Conservation (phyloP, 2,888 invertebrate genomes). For the Saturnia pavonia region DNA sequence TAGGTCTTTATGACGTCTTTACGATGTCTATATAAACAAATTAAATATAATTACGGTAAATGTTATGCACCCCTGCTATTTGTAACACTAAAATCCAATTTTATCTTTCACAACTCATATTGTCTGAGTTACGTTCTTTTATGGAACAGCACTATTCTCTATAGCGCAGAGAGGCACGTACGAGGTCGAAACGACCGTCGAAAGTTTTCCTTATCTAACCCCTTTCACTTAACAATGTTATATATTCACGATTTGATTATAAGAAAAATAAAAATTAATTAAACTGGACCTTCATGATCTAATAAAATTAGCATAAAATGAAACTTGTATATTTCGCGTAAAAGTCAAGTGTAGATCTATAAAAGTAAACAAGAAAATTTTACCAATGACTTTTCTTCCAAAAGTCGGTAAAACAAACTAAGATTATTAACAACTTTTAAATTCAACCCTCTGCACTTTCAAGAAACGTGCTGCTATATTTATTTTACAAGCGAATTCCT, state of each 20-base stretch:
- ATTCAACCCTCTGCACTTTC: slow-evolving; percentile 44
- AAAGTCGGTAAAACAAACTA: slow-evolving; percentile 15
- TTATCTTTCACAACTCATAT: too few species aligned
- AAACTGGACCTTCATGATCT: background rate
- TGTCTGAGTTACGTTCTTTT: too few species aligned
- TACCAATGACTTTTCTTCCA: background rate
- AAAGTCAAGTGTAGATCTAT: background rate
- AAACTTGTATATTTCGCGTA: background rate
- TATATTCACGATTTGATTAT: background rate
- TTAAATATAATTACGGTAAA: too few species aligned
- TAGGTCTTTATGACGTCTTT: background rate
- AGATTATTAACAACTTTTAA: slow-evolving; percentile 40
- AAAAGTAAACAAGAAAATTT: background rate
- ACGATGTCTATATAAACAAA: too few species aligned
- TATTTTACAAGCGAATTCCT: slow-evolving; percentile 60
- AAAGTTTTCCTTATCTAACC: background rate
- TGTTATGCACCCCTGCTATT: too few species aligned
- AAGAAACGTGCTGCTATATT: slow-evolving; percentile 49
- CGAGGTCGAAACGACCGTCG: background rate
- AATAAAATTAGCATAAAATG: background rate
- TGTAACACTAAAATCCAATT: too few species aligned
- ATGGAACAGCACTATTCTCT: too few species aligned
- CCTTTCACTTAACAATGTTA: background rate
- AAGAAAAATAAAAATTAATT: background rate
- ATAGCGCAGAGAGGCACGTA: too few species aligned